Percentiles rank a stretch among this genome's conserved stretches.
Conservation (phyloP, 2,113 vertebrate genomes). For the Malurus cyaneus region DNA sequence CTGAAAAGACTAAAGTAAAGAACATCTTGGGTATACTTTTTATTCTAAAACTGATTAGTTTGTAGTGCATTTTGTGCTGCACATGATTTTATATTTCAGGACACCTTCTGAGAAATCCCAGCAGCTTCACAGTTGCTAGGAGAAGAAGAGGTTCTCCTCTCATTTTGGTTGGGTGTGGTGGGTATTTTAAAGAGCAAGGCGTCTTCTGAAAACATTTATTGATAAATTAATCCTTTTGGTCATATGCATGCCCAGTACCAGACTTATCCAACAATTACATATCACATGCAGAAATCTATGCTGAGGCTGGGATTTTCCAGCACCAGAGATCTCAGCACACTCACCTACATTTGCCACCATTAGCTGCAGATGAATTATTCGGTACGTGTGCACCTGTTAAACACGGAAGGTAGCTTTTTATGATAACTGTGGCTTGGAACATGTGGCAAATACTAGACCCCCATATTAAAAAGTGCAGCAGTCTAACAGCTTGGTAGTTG, state of each 20-base stretch:
- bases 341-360: not conserved
- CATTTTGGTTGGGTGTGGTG: accelerated
- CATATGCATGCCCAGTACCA: not conserved
- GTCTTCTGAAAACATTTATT: not conserved
- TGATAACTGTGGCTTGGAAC: not conserved
- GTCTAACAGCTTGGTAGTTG: not conserved
- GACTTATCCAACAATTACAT: not conserved
- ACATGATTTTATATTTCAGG: not conserved
- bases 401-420: not conserved
- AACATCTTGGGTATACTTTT: not conserved
- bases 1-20: not conserved
- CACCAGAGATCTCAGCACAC: not conserved
- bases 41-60: not conserved
- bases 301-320: not conserved
- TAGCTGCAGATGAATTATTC: accelerated
- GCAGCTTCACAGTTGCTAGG: not conserved
- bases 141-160: not conserved
- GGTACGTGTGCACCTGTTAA: accelerated
- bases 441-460: not conserved
- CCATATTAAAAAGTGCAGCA: not conserved
- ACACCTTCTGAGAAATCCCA: not conserved
- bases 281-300: not conserved
- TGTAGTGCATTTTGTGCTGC: not conserved
- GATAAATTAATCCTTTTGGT: not conserved
- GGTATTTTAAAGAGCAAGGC: not conserved